A percentile compares a stretch with the other conserved stretches of the same genome.
phyloP scores from a whole-genome alignment of 2,113 vertebrate species.

The Irena cyanogastra region DNA sequence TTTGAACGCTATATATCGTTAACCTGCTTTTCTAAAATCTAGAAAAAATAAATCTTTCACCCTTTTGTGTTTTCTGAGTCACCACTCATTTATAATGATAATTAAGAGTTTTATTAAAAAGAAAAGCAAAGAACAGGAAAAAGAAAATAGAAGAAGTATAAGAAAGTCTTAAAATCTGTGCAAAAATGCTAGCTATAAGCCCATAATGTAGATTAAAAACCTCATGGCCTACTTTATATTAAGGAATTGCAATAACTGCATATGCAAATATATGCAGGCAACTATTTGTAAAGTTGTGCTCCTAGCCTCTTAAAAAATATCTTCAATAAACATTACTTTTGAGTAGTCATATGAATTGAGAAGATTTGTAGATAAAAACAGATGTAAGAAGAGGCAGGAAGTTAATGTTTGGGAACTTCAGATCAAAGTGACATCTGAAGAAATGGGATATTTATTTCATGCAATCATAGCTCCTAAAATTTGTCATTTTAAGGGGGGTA shows the following conservation, averaged over 20 bases:
- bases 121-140: neutral
- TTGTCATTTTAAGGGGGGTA: neutral
- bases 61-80: neutral
- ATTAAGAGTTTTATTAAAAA: neutral
- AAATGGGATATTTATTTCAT: neutral
- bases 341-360: neutral
- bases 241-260: neutral
- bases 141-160: neutral
- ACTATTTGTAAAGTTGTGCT: neutral
- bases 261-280: neutral
- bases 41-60: neutral
- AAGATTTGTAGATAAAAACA: neutral
- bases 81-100: neutral
- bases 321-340: neutral
- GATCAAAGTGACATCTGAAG: neutral
- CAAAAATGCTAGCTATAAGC: neutral
- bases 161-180: neutral
- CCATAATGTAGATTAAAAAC: neutral
- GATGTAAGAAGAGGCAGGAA: neutral
- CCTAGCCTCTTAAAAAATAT: neutral
- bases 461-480: neutral
- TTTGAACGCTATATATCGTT: neutral
- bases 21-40: neutral
- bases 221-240: neutral
- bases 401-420: neutral